Evolutionary conservation across 2,797 vertebrate species (phyloP), one percentile per base, ranked within the genome.

Genomic region (Dermochelys coriacea): DNA sequence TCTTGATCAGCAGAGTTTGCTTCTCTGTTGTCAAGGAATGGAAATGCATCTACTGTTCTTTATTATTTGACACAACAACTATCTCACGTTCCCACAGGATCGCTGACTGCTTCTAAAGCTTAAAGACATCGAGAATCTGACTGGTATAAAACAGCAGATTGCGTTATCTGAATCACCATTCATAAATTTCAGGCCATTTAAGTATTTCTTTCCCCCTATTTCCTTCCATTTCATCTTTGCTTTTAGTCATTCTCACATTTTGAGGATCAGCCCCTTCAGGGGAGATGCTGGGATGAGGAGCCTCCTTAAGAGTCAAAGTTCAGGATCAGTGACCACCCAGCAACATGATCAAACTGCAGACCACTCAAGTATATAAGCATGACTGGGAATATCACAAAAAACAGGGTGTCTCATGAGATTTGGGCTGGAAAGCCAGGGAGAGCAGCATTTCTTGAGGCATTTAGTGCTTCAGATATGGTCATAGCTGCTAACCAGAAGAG

Each of bases 331-430:
- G 27, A 34, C 57, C 41, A 45, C 23, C 29, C 15, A 0, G 49
- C 78, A 1, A 0, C 29, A 3, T 45, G 41, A 45, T 75, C 45
- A 75, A 49, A 75, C 27, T 47, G 74, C 45, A 75, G 41, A 37
- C n/a, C n/a, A 23, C n/a, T 71, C 21, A 15, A 47, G 25, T 75
- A 45, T 9, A 2, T 1, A 19, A 45, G 57, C 0, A 0, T 84
- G 51, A 21, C 83, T 74, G 85, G 54, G 51, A 12, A 16, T 75
- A 7, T 45, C 37, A 47, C 23, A 75, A 47, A 47, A 29, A 75
- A 27, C 5, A 2, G 74, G 12, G 25, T 2, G 1, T 49, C 16
- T 92, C 18, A 4, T 41, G 21, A 4, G 47, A 18, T 11, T 23
- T 37, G 12, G n/a, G 55, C 7, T 34, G 21, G 80, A 18, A 79